Evolutionary conservation across 2,113 vertebrate species (phyloP), one percentile per base, ranked within the genome.

Genomic region (Petroica traversi): DNA sequence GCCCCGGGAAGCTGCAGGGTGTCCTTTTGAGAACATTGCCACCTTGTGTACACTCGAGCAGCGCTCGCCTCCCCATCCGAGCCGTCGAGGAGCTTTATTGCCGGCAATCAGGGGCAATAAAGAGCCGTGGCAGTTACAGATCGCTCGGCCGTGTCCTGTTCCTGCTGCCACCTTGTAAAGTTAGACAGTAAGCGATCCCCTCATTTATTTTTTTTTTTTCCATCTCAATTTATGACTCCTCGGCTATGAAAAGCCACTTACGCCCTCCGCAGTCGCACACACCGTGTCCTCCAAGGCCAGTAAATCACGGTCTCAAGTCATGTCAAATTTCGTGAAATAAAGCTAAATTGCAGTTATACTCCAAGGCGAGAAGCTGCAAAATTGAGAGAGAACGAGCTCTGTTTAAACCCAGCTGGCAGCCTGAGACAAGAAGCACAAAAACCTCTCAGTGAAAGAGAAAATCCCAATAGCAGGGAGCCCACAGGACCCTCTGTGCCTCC

Each of bases 211-310:
- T n/a, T 58, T 92, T 93, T 95, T 96, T 94, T 77, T n/a, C 19
- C 20, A 81, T 87, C 89, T 92, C 94, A 87, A 72, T 97, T 97
- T 96, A 95, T 78, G 80, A 84, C 69, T 93, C 61, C 40, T 91
- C 83, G 72, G 73, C 86, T 84, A 89, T 68, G 89, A 95, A 89
- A 90, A 92, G 95, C 83, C 94, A 95, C 92, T 95, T 95, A 89
- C 0, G 6, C 61, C 91, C 48, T 84, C 76, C 73, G 19, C 19
- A 1, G 94, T 95, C 87, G 92, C 88, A 92, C 5, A 59, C 8
- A 87, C 83, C 36, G 0, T 61, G 81, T 72, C 86, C 93, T 95
- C 82, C 93, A 92, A 95, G 93, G 94, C 86, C 89, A 45, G 64
- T 95, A 97, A 96, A 95, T 96, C 95, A 92, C 58, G 4, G 76